Percentiles rank a stretch among this genome's conserved stretches.
These are phyloP conservation scores for Phyllotis vaccarum DNA, from an alignment of 2,797 vertebrate genomes.

Conservation along the genomic window DNA sequence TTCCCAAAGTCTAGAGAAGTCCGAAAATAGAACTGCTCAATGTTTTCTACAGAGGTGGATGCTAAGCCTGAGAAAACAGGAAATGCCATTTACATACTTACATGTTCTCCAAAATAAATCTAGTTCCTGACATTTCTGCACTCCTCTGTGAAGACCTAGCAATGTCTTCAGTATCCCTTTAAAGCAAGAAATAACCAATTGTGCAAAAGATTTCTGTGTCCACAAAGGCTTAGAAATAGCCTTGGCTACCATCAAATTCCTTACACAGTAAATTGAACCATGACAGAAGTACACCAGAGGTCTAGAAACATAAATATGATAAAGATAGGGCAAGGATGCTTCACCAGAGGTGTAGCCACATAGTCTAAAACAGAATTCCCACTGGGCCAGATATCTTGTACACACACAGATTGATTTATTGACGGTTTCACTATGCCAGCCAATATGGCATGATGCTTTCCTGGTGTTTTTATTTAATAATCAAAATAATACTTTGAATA, in stretches of 20 bases:
- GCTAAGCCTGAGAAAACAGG: not conserved
- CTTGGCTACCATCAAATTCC: not conserved
- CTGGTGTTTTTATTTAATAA: not conserved
- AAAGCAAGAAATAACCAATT: not conserved
- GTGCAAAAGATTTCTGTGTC: not conserved
- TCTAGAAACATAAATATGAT: not conserved
- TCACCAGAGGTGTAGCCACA: not conserved
- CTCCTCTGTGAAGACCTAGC: not conserved
- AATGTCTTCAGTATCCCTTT: constrained; percentile 18
- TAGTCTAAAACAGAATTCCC: not conserved
- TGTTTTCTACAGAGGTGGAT: not conserved
- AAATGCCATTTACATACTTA: not conserved
- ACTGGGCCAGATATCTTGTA: not conserved
- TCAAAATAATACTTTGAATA: constrained; percentile 3
- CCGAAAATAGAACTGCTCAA: not conserved
- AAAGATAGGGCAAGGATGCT: not conserved
- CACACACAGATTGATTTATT: not conserved
- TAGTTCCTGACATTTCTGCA: not conserved
- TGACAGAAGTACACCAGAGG: constrained; percentile 26
- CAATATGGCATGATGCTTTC: not conserved
- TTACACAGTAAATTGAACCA: constrained; percentile 27
- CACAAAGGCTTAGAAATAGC: not conserved
- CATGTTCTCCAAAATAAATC: not conserved
- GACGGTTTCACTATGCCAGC: not conserved
- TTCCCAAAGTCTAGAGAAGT: not conserved